Base-by-base conservation (phyloP, 2,888 invertebrate species). In the Adelognathus sp. region DNA sequence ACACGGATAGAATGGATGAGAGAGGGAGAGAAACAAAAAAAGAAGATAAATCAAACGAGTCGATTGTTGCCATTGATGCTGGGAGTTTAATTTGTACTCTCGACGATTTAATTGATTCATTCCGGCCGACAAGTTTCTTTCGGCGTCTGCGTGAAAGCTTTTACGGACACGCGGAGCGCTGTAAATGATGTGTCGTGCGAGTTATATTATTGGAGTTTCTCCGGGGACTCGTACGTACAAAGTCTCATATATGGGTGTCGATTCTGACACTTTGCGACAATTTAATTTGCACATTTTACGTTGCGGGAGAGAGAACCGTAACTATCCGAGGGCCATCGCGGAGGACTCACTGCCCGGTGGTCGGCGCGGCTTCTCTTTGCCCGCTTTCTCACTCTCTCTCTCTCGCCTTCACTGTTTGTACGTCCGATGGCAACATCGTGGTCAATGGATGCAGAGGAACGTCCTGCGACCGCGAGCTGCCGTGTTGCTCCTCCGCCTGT, bases 251-350 rank as follows among this genome's bases (percentile, higher is more conserved):
- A n/a, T n/a, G n/a, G n/a, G 66, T 18, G 66, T 41, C 66, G 54
- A 39, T 27, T 24, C 33, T 18, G 29, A 72, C 70, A 54, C 66
- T 54, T 52, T 24, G 70, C 79, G 82, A 82, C 80, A 80, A 80
- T 76, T 82, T 69, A 79, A 82, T 80, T 80, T 82, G 79, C 67
- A 76, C 24, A 24, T 50, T 21, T 74, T 69, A 76, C 70, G 54
- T 63, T 64, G 31, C 69, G 44, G 69, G 36, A 50, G 11, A 21
- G 24, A 21, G 50, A 50, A 21, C 74, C 81, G 72, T 82, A 80
- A 77, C 82, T 80, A 80, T 82, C 82, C 52, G 31, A 18, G 27
- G 46, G 56, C 54, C 72, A 80, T 80, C 67, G 52, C 80, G 61
- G 27, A 67, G 54, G 54, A 67, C 54, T 67, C 66, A 39, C 36